Percentiles rank a stretch among this genome's conserved stretches.
Conservation (phyloP, 2,888 invertebrate species). For the Amphipyra berbera region DNA sequence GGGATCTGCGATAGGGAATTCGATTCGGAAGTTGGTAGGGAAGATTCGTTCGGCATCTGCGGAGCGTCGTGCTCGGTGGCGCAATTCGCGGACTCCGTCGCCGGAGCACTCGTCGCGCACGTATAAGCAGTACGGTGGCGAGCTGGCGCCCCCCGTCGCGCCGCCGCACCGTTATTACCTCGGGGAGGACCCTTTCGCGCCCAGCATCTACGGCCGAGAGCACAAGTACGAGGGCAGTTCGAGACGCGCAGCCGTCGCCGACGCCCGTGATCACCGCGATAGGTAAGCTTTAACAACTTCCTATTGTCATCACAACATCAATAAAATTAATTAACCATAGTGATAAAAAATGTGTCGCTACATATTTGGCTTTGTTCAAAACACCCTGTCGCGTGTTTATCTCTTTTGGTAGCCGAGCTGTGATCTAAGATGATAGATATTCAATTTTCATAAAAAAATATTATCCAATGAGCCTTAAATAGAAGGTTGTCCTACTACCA, state of each 20-base stretch:
- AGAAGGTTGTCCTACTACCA: conserved; percentile 80
- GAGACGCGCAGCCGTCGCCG: conserved; percentile 81
- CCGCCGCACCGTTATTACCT: conserved; percentile 95
- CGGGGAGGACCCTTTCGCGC: conserved; percentile 96
- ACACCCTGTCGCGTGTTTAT: conserved; percentile 19
- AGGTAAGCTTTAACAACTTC: conserved; percentile 76
- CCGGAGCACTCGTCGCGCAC: conserved; percentile 89
- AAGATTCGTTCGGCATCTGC: conserved; percentile 93
- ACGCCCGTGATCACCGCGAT: conserved; percentile 84
- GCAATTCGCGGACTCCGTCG: conserved; percentile 90
- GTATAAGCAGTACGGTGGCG: conserved; percentile 87
- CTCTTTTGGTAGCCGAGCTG: conserved; percentile 32
- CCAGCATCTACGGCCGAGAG: conserved; percentile 95
- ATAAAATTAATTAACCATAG: conserved; percentile 45
- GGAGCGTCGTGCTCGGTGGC: conserved; percentile 92
- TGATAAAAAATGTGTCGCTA: conserved; percentile 31
- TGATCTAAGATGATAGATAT: conserved; percentile 54
- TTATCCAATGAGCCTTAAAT: conserved; percentile 76
- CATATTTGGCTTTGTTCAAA: conserved; percentile 38
- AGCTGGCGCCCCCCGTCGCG: conserved; percentile 84
- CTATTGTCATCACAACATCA: conserved; percentile 36
- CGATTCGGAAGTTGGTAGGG: conserved; percentile 94
- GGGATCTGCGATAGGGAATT: conserved; percentile 93
- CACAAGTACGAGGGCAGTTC: conserved; percentile 94
- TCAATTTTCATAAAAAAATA: conserved; percentile 63